Conservation (phyloP, 2,888 invertebrate genomes). For the Rotaria sp. region DNA sequence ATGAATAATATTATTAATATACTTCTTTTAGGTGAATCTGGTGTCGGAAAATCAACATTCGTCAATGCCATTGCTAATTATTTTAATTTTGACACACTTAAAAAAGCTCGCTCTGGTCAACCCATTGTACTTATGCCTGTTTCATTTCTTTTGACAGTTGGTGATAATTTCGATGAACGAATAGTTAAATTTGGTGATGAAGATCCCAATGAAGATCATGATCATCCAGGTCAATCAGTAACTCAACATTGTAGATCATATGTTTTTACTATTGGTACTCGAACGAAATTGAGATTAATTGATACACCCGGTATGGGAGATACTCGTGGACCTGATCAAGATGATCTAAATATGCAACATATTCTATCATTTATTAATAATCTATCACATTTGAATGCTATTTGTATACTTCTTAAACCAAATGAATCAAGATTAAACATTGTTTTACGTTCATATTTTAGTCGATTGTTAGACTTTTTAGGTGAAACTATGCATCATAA, state of each 20-base stretch:
- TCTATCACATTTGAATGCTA: neutral
- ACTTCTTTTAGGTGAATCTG: neutral
- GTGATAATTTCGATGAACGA: neutral
- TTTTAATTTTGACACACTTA: neutral
- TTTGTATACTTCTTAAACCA: neutral
- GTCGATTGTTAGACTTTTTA: neutral
- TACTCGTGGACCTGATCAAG: neutral
- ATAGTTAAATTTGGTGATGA: neutral
- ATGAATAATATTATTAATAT: neutral
- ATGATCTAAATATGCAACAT: neutral
- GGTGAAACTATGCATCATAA: neutral
- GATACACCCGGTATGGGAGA: constrained; percentile 1
- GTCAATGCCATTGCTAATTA: neutral
- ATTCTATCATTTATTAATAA: neutral
- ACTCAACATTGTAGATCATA: constrained; percentile 9
- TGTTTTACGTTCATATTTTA: neutral
- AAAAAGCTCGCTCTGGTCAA: neutral
- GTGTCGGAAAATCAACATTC: constrained; percentile 9
- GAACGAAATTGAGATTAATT: neutral
- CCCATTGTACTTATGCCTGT: neutral
- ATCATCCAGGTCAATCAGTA: neutral
- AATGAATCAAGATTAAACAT: neutral
- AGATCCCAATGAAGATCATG: neutral
- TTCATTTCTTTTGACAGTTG: neutral
- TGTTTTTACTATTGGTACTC: neutral